Evolutionary conservation across 2,888 invertebrate species (phyloP).

Genomic region (Dorcus parallelipipedus): DNA sequence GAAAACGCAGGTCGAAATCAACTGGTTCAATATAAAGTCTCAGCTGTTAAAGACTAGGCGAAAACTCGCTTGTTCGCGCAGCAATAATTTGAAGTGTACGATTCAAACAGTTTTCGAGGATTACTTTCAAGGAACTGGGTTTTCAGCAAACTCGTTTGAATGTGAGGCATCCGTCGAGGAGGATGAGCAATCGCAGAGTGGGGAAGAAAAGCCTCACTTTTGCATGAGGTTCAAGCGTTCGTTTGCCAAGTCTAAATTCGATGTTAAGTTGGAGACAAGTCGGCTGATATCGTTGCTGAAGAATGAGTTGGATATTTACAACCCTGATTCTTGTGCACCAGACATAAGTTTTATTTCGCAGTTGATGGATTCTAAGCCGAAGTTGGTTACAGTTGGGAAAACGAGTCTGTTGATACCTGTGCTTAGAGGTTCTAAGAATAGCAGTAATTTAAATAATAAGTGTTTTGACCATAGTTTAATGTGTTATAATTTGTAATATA

Average conservation of each 20-base stretch:
- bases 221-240: too few relatives aligned
- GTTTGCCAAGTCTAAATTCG: too few relatives aligned
- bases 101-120: background rate
- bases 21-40: slow-evolving; percentile 30
- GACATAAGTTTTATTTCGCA: slow-evolving; percentile 14
- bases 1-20: slow-evolving; percentile 15
- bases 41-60: slow-evolving; percentile 30
- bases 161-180: background rate
- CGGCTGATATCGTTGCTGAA: slow-evolving; percentile 7
- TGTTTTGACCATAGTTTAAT: slow-evolving; percentile 39
- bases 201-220: too few relatives aligned
- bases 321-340: slow-evolving; percentile 11
- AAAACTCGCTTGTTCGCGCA: slow-evolving; percentile 21
- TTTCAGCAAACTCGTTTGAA: too few relatives aligned
- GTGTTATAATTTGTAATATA: slow-evolving; percentile 36
- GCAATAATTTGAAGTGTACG: background rate
- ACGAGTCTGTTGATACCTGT: slow-evolving; percentile 36
- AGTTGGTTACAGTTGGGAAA: slow-evolving; percentile 36
- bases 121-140: too few relatives aligned
- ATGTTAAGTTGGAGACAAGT: too few relatives aligned
- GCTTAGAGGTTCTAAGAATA: slow-evolving; percentile 29
- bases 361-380: slow-evolving; percentile 13
- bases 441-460: slow-evolving; percentile 15
- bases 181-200: background rate
- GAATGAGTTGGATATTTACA: slow-evolving; percentile 16